These are phyloP conservation scores for Hydra vulgaris DNA, from an alignment of 30 jellyfish, hydroid and myxozoan genomes.

Conservation along the genomic window DNA sequence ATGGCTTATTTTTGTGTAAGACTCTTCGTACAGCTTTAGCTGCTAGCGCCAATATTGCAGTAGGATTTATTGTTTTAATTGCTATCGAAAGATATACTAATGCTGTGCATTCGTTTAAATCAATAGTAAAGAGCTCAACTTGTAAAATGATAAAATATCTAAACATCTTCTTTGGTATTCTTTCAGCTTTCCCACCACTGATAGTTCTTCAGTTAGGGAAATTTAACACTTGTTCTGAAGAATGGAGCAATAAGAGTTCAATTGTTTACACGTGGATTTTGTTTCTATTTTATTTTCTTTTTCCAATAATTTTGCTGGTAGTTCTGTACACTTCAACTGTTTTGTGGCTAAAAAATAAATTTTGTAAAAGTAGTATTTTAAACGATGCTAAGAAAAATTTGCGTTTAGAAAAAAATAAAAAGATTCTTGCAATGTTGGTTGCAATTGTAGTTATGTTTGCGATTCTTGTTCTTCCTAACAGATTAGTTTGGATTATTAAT, in stretches of 20 bases:
- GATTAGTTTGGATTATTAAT: background rate
- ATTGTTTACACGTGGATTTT: background rate
- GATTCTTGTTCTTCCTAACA: background rate
- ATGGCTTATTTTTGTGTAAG: background rate
- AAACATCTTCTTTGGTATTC: background rate
- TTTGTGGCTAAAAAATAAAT: background rate
- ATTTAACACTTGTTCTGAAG: background rate
- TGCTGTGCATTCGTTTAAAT: background rate
- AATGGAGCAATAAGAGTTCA: background rate
- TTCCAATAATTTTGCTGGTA: background rate
- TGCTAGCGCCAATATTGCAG: conserved; percentile 9
- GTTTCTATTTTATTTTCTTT: background rate
- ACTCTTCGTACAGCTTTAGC: background rate
- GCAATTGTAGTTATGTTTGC: background rate
- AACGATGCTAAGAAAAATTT: background rate
- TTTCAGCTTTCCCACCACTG: background rate
- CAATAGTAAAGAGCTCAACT: background rate
- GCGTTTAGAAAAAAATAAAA: background rate
- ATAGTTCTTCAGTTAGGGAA: background rate
- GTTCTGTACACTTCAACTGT: background rate
- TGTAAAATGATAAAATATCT: background rate
- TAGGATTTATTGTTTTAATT: background rate
- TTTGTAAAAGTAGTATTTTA: background rate
- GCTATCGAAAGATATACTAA: background rate
- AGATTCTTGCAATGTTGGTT: background rate